phyloP scores from a whole-genome alignment of 2,113 vertebrate species.

The Stercorarius parasiticus region DNA sequence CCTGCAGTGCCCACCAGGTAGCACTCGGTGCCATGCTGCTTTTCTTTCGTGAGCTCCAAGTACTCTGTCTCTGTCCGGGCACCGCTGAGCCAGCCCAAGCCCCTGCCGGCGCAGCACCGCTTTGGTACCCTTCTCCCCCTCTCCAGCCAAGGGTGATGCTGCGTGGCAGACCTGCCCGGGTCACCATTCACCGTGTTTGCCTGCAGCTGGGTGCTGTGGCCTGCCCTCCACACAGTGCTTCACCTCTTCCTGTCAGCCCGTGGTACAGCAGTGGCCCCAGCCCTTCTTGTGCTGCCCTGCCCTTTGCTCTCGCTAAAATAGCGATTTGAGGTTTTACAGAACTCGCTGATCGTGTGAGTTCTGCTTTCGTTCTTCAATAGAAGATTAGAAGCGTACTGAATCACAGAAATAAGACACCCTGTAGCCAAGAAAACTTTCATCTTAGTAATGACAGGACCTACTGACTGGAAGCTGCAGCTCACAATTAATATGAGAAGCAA shows the following conservation, averaged over 20 bases:
- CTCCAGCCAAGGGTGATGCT: not conserved
- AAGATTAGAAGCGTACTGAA: not conserved
- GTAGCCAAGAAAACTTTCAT: not conserved
- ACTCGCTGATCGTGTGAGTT: rapidly evolving
- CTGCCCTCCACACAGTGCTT: not conserved
- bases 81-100: not conserved
- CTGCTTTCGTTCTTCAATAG: not conserved
- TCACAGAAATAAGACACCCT: not conserved
- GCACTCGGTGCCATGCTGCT: not conserved
- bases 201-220: not conserved
- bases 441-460: not conserved
- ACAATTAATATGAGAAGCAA: not conserved
- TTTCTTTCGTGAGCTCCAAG: not conserved
- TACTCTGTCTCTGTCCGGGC: not conserved
- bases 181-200: not conserved
- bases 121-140: not conserved
- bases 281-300: not conserved
- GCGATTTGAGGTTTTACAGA: not conserved
- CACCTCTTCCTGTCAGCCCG: not conserved
- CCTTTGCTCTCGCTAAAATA: not conserved
- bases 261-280: rapidly evolving
- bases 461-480: not conserved
- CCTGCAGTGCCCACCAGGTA: not conserved
- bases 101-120: not conserved
- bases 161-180: rapidly evolving